A percentile compares a stretch with the other conserved stretches of the same genome.
These are phyloP conservation scores for Corythoichthys haematopterus DNA, from an alignment of 2,113 vertebrate genomes.

Conservation along the genomic window DNA sequence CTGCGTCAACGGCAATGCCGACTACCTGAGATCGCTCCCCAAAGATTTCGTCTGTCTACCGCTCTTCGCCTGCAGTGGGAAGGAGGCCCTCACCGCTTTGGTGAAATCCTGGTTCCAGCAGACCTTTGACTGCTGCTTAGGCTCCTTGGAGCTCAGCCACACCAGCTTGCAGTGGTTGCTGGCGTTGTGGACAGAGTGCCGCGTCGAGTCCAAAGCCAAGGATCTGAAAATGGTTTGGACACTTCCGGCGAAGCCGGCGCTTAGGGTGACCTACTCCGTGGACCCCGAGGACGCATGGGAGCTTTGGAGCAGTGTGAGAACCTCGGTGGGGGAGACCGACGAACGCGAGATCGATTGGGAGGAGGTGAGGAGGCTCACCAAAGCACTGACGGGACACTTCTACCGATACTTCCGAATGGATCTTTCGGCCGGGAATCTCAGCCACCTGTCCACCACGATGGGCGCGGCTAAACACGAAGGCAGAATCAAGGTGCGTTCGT, in stretches of 20 bases:
- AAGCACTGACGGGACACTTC: constrained; percentile 82
- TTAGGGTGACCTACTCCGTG: constrained; percentile 81
- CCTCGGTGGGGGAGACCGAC: constrained; percentile 18
- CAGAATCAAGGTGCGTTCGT: constrained; percentile 81
- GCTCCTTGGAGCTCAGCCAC: constrained; percentile 76
- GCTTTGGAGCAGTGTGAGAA: constrained; percentile 81
- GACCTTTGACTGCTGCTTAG: constrained; percentile 87
- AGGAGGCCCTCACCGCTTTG: constrained; percentile 69
- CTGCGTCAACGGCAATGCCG: constrained; percentile 72
- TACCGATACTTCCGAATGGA: constrained; percentile 77
- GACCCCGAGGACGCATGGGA: constrained; percentile 81
- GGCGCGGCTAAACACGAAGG: constrained; percentile 81
- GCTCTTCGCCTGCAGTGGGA: constrained; percentile 78
- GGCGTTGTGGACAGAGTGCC: constrained; percentile 83
- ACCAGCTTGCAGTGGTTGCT: constrained; percentile 84
- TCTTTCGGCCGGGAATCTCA: constrained; percentile 79
- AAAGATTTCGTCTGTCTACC: constrained; percentile 84
- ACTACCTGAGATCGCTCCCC: constrained; percentile 69
- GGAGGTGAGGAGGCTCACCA: constrained; percentile 81
- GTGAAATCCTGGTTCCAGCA: constrained; percentile 85
- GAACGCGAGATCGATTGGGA: constrained; percentile 71
- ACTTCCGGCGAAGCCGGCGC: constrained; percentile 66
- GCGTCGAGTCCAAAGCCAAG: constrained; percentile 53
- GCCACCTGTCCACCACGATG: constrained; percentile 80
- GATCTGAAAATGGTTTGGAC: constrained; percentile 80